Evolutionary conservation across 2,888 invertebrate genomes (phyloP).

Genomic region (Lathronympha strigana): DNA sequence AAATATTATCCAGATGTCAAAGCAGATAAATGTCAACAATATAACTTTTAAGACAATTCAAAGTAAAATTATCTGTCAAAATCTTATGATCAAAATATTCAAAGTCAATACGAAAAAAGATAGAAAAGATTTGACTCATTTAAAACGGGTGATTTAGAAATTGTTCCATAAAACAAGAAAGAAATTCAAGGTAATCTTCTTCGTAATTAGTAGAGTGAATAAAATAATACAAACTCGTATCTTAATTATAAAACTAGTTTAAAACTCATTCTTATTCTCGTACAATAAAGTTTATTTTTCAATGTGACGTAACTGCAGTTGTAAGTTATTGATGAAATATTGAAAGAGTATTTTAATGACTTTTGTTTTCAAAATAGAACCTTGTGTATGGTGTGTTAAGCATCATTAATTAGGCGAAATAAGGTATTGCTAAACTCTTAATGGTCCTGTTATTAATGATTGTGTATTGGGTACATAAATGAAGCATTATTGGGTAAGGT

Average conservation of each 20-base stretch:
- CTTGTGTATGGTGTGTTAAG: constrained; percentile 32
- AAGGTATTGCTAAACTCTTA: constrained; percentile 26
- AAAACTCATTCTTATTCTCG: neutral
- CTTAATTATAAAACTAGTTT: neutral
- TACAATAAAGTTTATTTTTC: neutral
- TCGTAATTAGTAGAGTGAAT: neutral
- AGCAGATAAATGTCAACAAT: too few relatives aligned
- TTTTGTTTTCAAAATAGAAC: constrained; percentile 38
- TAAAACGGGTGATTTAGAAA: constrained; percentile 34
- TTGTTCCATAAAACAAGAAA: constrained; percentile 34
- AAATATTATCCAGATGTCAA: too few relatives aligned
- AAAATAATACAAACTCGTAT: neutral
- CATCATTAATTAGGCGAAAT: constrained; percentile 35
- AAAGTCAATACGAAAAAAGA: neutral
- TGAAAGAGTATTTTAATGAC: constrained; percentile 23
- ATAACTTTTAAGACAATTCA: neutral
- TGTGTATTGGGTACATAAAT: constrained; percentile 3
- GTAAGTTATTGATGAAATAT: neutral
- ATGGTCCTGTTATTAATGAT: constrained; percentile 31
- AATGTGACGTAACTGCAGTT: neutral
- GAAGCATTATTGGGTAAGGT: constrained; percentile 16
- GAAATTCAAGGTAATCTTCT: constrained; percentile 28
- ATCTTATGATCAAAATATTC: neutral
- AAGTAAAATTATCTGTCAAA: neutral
- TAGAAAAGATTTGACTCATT: neutral